These are phyloP conservation scores for Trissonchulus sp. DNA, from an alignment of 2,888 invertebrate species.

Conservation along the genomic window DNA sequence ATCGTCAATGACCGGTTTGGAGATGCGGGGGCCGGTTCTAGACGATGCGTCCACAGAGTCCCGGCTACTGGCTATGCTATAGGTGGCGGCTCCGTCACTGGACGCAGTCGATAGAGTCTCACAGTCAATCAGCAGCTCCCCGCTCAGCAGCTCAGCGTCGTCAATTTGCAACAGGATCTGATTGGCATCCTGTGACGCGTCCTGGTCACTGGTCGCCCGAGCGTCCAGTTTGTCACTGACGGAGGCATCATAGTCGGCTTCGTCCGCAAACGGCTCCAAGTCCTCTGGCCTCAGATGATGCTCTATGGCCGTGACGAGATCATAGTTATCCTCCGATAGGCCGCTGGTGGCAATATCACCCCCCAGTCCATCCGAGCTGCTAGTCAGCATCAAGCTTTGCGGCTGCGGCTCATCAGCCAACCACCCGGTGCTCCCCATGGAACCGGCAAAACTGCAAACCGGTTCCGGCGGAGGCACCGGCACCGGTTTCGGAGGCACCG, in stretches of 20 bases:
- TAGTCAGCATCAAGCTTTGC: no score
- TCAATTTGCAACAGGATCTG: not conserved
- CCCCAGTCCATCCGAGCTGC: not conserved
- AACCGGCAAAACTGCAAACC: not conserved
- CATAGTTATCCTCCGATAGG: conserved; percentile 30
- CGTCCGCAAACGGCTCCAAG: not conserved
- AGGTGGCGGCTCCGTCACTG: no score
- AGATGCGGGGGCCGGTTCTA: not conserved
- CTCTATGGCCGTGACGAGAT: not conserved
- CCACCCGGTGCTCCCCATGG: not conserved
- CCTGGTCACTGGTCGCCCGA: not conserved
- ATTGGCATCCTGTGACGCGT: not conserved
- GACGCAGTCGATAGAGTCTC: not conserved
- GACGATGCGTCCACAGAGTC: not conserved
- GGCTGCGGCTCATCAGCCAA: not conserved
- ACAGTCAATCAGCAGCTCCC: conserved; percentile 20
- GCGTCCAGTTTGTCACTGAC: not conserved
- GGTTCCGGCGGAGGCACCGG: not conserved
- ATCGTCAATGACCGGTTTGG: no score
- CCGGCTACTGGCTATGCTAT: not conserved
- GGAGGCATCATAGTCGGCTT: not conserved
- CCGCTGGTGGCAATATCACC: conserved; percentile 6
- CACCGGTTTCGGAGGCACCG: not conserved
- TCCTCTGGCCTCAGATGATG: no score
- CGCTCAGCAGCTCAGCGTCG: not conserved